Evolutionary conservation across 2,888 invertebrate species (phyloP), one percentile per base, ranked within the genome.

Genomic region (Leucophenga maculata): DNA sequence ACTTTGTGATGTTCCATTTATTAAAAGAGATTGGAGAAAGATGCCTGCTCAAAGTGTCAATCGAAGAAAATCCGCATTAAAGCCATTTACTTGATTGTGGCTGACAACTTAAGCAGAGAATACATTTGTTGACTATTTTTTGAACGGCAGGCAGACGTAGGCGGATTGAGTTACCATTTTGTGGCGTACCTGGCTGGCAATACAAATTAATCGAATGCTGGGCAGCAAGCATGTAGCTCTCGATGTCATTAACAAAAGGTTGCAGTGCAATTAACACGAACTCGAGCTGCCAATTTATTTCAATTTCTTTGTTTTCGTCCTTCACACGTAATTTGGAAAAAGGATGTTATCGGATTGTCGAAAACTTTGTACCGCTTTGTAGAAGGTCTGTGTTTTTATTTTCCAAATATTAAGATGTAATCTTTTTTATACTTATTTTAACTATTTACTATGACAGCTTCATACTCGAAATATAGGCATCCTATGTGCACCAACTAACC

Each of bases 171-270:
- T 11, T 39, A 39, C 39, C 1, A 1, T 39, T 18, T 18, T 60
- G 60, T 32, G 39, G 3, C 22, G 3, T 18, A 60, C 39, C 39
- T 55, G 54, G 6, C 39, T 55, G 54, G 6, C 54, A 54, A 11
- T 1, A 54, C 54, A 54, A 16, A 22, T 22, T 14, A 55, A 55
- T 8, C 18, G 54, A 18, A 11, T 54, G 54, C 54, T 54, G 16
- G 11, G 60, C 3, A 39, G 11, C 3, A 39, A 11, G 39, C 3
- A 11, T 11, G 39, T 3, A 6, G 18, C 39, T 18, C 18, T 16
- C 18, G 39, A 60, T 39, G 60, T 60, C 60, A 44, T 60, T 60
- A 60, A 39, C 60, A 39, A 32, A 60, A 60, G 60, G 60, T 60
- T 44, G 18, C 39, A 44, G n/a, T 2, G 13, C 32, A 60, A 60